These are phyloP conservation scores for Brachirus orientalis DNA, from an alignment of 2,113 vertebrate species.

Conservation along the genomic window DNA sequence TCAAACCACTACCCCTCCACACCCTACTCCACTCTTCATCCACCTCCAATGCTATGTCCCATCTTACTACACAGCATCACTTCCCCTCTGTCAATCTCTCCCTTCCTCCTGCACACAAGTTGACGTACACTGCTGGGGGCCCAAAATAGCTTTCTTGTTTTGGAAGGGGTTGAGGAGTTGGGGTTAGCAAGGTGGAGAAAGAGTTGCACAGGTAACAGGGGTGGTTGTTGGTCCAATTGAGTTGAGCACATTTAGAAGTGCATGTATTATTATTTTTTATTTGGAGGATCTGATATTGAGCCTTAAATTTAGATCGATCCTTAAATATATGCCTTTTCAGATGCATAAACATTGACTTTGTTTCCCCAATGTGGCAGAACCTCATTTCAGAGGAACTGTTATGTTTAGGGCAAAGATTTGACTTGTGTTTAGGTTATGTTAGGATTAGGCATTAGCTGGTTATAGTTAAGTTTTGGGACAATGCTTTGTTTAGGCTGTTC, in stretches of 20 bases:
- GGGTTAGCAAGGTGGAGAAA: slow-evolving; percentile 8
- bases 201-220: slow-evolving; percentile 27
- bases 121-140: slow-evolving; percentile 48
- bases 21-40: neutral
- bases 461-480: too few relatives aligned
- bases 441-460: too few relatives aligned
- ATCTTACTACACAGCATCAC: slow-evolving; percentile 3
- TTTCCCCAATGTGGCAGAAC: too few relatives aligned
- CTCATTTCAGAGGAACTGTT: slow-evolving; percentile 38
- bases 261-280: neutral
- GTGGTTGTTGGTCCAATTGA: slow-evolving; percentile 30
- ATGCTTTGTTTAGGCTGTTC: too few relatives aligned
- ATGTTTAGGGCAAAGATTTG: too few relatives aligned
- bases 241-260: slow-evolving; percentile 10
- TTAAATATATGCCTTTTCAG: too few relatives aligned
- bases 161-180: slow-evolving; percentile 8
- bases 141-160: slow-evolving; percentile 60
- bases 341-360: too few relatives aligned
- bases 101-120: slow-evolving; percentile 73
- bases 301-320: neutral
- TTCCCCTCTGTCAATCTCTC: slow-evolving; percentile 74
- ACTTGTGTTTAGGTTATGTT: too few relatives aligned
- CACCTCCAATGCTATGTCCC: slow-evolving; percentile 24
- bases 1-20: neutral
- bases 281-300: too few relatives aligned